A percentile compares a stretch with the other conserved stretches of the same genome.
These are phyloP conservation scores for Probaryconus sp. DNA, from an alignment of 1,140 invertebrate genomes.

Conservation along the genomic window DNA sequence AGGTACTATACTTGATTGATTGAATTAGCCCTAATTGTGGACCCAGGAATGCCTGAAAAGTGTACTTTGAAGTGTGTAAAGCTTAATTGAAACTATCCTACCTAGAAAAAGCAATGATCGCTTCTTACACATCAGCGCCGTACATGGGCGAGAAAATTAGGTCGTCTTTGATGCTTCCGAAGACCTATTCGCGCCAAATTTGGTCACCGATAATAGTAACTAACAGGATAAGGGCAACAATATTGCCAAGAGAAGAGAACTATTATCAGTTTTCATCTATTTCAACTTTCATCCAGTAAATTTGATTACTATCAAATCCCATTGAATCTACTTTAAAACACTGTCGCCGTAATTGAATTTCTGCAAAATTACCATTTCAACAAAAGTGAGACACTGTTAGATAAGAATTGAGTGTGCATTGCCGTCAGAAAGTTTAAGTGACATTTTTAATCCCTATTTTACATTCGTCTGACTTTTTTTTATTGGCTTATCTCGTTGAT, in stretches of 20 bases:
- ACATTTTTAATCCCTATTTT: no score
- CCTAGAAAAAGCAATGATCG: constrained; percentile 44
- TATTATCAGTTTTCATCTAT: no score
- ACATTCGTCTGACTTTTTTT: no score
- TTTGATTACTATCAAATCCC: no score
- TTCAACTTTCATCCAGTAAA: no score
- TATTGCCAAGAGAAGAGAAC: not conserved
- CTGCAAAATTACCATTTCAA: no score
- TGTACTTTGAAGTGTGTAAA: constrained; percentile 68
- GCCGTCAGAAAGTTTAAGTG: no score
- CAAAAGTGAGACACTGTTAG: no score
- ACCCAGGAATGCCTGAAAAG: constrained; percentile 36
- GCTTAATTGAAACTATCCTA: constrained; percentile 60
- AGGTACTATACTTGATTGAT: constrained; percentile 35
- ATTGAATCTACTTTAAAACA: no score
- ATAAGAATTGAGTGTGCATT: no score
- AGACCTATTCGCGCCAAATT: constrained; percentile 31
- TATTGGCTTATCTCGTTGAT: no score
- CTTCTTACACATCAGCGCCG: constrained; percentile 48
- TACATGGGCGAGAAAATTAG: constrained; percentile 25
- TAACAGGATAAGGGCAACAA: not conserved
- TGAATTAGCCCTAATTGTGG: constrained; percentile 46
- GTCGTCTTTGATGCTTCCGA: constrained; percentile 45
- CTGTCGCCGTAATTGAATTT: no score
- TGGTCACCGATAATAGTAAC: constrained; percentile 32